phyloP scores from a whole-genome alignment of 2,113 vertebrate genomes.

The Corythornis vintsioides region DNA sequence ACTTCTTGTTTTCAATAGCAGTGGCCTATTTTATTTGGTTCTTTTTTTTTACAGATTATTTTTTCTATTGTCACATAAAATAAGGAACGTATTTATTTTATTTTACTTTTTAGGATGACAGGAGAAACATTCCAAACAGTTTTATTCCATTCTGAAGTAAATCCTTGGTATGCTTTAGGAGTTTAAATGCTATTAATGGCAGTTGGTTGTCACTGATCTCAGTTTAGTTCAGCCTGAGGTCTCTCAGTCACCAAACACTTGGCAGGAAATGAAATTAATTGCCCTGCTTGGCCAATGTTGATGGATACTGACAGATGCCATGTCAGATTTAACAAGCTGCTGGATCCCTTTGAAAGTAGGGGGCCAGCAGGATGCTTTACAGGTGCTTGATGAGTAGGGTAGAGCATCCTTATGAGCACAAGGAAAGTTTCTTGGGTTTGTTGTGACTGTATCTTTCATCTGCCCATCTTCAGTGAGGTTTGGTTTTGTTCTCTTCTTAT shows the following conservation, averaged over 20 bases:
- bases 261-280: constrained; percentile 52
- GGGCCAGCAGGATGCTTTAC: not conserved
- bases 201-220: not conserved
- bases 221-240: not conserved
- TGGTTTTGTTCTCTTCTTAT: not conserved
- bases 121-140: not conserved
- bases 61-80: not conserved
- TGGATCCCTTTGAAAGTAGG: constrained; percentile 1
- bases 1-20: not conserved
- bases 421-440: not conserved
- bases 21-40: not conserved
- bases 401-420: not conserved
- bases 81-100: not conserved
- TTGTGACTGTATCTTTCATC: not conserved
- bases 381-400: not conserved
- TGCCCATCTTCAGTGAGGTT: not conserved
- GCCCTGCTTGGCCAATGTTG: not conserved
- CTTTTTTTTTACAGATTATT: not conserved
- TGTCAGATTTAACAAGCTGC: constrained; percentile 7
- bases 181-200: not conserved
- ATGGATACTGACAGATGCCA: constrained; percentile 39
- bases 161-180: not conserved
- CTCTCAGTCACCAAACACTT: not conserved
- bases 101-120: not conserved
- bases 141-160: not conserved